Evolutionary conservation across 2,113 vertebrate genomes (phyloP), one percentile per base, ranked within the genome.

Genomic region (Nothobranchius furzeri): DNA sequence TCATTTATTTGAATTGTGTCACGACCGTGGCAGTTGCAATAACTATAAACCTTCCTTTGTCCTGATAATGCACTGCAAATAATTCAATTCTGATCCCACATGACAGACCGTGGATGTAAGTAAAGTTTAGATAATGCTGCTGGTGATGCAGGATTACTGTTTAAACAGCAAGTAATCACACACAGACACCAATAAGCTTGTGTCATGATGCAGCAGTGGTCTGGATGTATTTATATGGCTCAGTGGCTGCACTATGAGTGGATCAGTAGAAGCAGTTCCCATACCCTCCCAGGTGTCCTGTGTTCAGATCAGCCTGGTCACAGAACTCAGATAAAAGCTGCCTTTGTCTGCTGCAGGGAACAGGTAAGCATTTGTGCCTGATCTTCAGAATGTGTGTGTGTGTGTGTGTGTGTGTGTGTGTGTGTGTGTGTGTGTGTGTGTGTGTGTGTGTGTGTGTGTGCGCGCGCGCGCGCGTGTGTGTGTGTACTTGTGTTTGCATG

Each of bases 271-370:
- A 83, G 85, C 79, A 67, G 85, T 91, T 91, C 90, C 89, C 89
- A 90, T 86, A 90, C 76, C 82, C 84, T 91, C 89, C 89, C 85
- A 85, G 86, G 88, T 91, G 83, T 90, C 89, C 81, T 88, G 85
- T 85, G 88, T 83, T 78, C 78, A 70, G 80, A 74, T 64, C 76
- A 75, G 81, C 88, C 83, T 57, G 75, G 76, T 73, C 66, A 78
- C 78, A 77, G 78, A 70, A 65, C 68, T 57, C 68, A 75, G 37
- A 93, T 88, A 92, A 92, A 92, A 85, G 71, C 81, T 51, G 66
- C 76, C 88, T 88, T 92, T 92, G 91, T 93, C 85, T 89, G 61
- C 66, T 66, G 60, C 60, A 37, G 73, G 75, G 90, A 92, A 93
- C 87, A 93, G 90, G 88, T 88, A 88, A 79, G 87, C 85, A 82